Percentiles rank a stretch among this genome's conserved stretches.
phyloP scores from a whole-genome alignment of 2,797 vertebrate species.

The Parauchenoglanis ngamensis region DNA sequence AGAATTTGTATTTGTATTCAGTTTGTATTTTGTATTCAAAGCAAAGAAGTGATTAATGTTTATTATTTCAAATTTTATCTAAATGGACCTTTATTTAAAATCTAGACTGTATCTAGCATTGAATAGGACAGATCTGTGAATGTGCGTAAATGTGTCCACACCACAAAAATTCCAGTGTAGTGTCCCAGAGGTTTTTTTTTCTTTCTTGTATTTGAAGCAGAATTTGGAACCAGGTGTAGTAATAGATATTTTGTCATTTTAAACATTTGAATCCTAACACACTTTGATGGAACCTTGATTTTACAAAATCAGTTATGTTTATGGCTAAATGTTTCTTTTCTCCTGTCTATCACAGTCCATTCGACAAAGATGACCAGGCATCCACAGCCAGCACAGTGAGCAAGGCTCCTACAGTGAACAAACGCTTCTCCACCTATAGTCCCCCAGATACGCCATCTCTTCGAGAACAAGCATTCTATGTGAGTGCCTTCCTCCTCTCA shows the following conservation, averaged over 20 bases:
- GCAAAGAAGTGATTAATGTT: background rate
- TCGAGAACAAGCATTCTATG: conserved; percentile 94
- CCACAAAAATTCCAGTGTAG: background rate
- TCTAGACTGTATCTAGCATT: background rate
- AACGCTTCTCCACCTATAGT: conserved; percentile 91
- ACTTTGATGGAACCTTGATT: background rate
- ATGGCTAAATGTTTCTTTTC: background rate
- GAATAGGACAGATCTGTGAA: background rate
- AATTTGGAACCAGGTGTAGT: background rate
- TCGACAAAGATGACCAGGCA: conserved; percentile 92
- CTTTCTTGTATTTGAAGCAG: background rate
- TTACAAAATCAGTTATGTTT: background rate
- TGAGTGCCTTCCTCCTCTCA: conserved; percentile 75
- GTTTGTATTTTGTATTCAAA: background rate
- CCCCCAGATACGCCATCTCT: conserved; percentile 90
- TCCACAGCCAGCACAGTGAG: conserved; percentile 85
- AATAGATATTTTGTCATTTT: background rate
- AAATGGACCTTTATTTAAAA: background rate
- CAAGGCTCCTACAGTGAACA: conserved; percentile 88
- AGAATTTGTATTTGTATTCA: background rate
- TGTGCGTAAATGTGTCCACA: background rate
- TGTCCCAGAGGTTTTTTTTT: background rate
- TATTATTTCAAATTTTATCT: background rate
- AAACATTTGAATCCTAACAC: background rate
- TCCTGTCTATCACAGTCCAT: conserved; percentile 78